Base-by-base conservation (phyloP, 2,888 invertebrate species). In the Fissipunctia ypsillon region DNA sequence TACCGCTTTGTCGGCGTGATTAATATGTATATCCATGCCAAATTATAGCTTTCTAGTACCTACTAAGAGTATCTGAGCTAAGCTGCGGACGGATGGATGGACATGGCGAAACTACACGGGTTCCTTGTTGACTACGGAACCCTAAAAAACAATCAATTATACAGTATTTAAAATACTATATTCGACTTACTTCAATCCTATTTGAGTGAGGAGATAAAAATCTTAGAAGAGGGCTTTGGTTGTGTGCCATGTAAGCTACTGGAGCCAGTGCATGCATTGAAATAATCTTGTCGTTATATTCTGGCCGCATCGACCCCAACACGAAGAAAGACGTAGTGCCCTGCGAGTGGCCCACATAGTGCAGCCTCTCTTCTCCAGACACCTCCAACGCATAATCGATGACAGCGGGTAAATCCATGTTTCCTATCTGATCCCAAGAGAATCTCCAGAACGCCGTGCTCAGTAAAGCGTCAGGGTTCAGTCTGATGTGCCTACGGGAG, bases 351-450 rank as follows among this genome's bases (percentile, higher is more conserved):
- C 98, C 99, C 3, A 98, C 94, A 90, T 98, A 98, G 87, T 97
- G 97, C 0, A 99, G 88, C 69, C 97, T 94, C 1, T 96, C 83
- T 38, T 96, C 95, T 0, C 96, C 96, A 0, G 98, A 98, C 5
- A 85, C 68, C 0, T 90, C 87, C 0, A 97, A 92, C 19, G 97
- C 96, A 88, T 97, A 97, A 90, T 99, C 98, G 63, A 99, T 97
- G 95, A 97, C 97, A 0, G 98, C 97, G 0, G 99, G 98, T 52
- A 99, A 89, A 92, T 99, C 99, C 80, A 96, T 96, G 70, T 96
- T 92, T 0, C 98, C 98, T 90, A 99, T 98, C 90, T 98, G 97
- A 90, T 99, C 98, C 97, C 98, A 99, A 73, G 98, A 98, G 89
- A 97, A 98, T 63, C 96, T 90, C 98, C 98, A 98, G 89, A 96